phyloP scores from a whole-genome alignment of 2,113 vertebrate species.

The Suncus etruscus region DNA sequence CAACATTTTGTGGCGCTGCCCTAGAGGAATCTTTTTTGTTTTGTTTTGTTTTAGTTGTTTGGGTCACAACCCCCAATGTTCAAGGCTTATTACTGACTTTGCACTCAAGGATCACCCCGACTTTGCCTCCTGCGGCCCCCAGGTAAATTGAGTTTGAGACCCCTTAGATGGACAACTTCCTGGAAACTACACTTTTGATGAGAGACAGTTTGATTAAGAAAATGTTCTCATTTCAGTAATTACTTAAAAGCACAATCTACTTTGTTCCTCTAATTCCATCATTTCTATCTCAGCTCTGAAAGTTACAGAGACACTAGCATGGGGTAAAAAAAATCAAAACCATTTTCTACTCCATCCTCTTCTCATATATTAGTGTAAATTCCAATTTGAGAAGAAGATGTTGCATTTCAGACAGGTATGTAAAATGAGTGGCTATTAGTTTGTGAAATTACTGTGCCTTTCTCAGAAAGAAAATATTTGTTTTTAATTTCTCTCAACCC shows the following conservation, averaged over 20 bases:
- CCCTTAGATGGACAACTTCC: slow-evolving; percentile 4
- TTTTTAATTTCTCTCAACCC: background rate
- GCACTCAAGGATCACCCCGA: too few species aligned
- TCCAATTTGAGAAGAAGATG: background rate
- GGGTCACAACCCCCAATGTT: too few species aligned
- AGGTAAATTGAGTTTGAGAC: too few species aligned
- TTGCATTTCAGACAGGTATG: background rate
- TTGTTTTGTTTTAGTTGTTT: too few species aligned
- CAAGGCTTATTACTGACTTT: too few species aligned
- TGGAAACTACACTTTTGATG: slow-evolving; percentile 1
- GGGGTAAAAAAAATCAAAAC: background rate
- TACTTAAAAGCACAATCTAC: background rate
- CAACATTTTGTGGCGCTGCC: too few species aligned
- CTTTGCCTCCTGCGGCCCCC: too few species aligned
- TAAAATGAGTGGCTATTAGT: background rate
- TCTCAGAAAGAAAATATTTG: background rate
- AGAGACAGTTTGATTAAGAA: background rate
- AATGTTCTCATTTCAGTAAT: background rate
- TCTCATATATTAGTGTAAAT: background rate
- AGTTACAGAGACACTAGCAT: background rate
- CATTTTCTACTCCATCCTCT: background rate
- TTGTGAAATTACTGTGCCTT: background rate
- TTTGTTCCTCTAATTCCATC: background rate
- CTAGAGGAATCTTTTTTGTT: too few species aligned
- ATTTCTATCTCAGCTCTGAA: background rate